Evolutionary conservation across 2,888 invertebrate genomes (phyloP), one percentile per base, ranked within the genome.

Genomic region (Esperia sulphurella): DNA sequence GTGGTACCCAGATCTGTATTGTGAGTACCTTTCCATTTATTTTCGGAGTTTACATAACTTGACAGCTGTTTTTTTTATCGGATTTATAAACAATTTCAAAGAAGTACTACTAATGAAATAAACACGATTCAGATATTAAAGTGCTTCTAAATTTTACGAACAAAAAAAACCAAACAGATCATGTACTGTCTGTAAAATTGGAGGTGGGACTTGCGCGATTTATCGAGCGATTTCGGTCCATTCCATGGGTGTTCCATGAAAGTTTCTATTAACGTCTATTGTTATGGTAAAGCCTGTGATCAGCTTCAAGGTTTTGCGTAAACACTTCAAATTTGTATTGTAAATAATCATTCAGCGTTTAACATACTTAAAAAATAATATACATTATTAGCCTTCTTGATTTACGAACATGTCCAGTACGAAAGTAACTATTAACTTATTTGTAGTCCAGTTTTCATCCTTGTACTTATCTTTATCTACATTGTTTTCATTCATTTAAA

Each of bases 21-120:
- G 90, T 90, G 64, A 90, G 90, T 90, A 84, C 61, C 60, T 56
- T 67, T 74, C 73, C 58, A 68, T 79, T 81, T 83, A 84, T 82
- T 85, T 86, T 84, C 59, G 75, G 79, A 79, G 82, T 88, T 86
- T 90, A 89, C 80, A 84, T 88, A 89, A 88, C 87, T 68, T 81
- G 85, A 83, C 85, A 86, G 83, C 82, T 87, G 82, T 78, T 76
- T 83, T 76, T 83, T 75, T 82, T 74, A 68, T 62, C 58, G 54
- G 58, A 75, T 77, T 68, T 77, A 61, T 67, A 68, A 67, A 73
- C 66, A 75, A 71, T 71, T 67, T 65, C 48, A 38, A 45, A 52
- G 57, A 48, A 45, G 45, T 50, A 28, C 1, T 14, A 7, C 21
- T 35, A 14, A 14, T 43, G 30, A 43, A 28, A 41, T 29, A 6